Conservation (phyloP, 2,113 vertebrate genomes). For the Cyphomyrus discorhynchus region DNA sequence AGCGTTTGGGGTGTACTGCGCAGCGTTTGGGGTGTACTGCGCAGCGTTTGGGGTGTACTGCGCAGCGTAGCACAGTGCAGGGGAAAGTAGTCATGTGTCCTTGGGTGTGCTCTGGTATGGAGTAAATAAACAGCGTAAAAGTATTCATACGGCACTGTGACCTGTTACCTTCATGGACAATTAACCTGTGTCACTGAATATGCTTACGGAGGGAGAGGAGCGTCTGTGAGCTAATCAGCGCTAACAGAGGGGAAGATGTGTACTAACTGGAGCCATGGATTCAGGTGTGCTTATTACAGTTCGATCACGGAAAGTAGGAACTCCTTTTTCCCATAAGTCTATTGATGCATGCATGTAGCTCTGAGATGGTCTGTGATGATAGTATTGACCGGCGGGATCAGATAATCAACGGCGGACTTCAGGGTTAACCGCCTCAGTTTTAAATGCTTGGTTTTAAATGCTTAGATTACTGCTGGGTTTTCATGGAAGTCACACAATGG, state of each 20-base stretch:
- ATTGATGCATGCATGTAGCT: neutral
- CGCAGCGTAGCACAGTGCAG: no score
- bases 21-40: neutral
- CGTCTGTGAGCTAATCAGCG: neutral
- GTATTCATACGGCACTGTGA: neutral
- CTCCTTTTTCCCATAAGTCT: neutral
- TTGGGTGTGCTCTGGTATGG: slow-evolving; percentile 26
- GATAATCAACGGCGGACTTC: neutral
- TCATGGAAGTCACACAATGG: neutral
- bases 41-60: neutral
- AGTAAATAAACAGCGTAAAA: slow-evolving; percentile 20
- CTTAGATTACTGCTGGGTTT: neutral
- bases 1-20: neutral
- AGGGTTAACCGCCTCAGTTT: neutral
- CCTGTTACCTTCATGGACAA: slow-evolving; percentile 32
- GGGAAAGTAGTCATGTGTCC: slow-evolving; percentile 29
- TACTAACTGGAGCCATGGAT: neutral
- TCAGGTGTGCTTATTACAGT: neutral
- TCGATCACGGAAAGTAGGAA: neutral
- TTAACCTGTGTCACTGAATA: slow-evolving; percentile 30
- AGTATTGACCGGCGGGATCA: neutral
- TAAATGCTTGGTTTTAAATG: neutral
- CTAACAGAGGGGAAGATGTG: neutral
- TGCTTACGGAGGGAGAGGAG: neutral
- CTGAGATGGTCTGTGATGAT: neutral